Evolutionary conservation across 1,140 invertebrate species (phyloP).

Genomic region (Camponotus pennsylvanicus): DNA sequence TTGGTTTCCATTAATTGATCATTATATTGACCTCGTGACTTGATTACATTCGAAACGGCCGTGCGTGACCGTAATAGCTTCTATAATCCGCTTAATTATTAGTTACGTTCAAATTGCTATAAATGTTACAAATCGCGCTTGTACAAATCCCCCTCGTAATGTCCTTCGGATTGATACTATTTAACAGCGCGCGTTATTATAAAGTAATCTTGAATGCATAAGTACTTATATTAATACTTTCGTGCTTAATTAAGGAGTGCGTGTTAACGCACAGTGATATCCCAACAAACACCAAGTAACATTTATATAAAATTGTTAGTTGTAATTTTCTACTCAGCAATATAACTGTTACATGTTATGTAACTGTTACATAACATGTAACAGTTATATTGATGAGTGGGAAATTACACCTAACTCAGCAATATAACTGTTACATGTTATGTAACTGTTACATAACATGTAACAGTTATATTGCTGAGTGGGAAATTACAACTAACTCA

Average conservation of each 20-base stretch:
- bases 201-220: constrained; percentile 17
- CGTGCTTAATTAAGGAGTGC: neutral
- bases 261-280: neutral
- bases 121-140: constrained; percentile 37
- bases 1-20: constrained; percentile 20
- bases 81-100: constrained; percentile 70
- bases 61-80: constrained; percentile 60
- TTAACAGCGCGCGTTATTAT: constrained; percentile 43
- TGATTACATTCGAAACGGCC: constrained; percentile 65
- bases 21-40: constrained; percentile 62
- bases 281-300: no score
- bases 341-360: no score
- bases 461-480: no score
- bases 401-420: no score
- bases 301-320: no score
- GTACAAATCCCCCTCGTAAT: constrained; percentile 53
- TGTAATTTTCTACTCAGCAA: no score
- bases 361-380: no score
- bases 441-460: no score
- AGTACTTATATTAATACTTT: neutral
- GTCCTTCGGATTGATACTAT: constrained; percentile 9
- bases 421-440: no score
- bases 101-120: constrained; percentile 62
- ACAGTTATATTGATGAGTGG: no score
- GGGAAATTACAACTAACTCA: no score